A percentile compares a stretch with the other conserved stretches of the same genome.
phyloP scores from a whole-genome alignment of 1,140 invertebrate species.

The Lamellibrachia luymesi region DNA sequence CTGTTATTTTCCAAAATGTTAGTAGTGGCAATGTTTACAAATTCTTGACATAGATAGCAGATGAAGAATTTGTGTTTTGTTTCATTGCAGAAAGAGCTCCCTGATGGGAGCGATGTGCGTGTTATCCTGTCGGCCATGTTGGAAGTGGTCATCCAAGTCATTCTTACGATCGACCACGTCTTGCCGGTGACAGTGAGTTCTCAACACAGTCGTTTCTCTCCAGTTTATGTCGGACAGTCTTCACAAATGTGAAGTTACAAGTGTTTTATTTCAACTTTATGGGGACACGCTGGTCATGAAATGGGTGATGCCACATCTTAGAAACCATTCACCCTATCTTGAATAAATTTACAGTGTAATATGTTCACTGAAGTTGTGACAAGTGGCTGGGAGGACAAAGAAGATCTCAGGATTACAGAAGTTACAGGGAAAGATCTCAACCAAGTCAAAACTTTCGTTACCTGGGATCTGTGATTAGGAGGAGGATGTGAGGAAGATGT shows the following conservation, averaged over 20 bases:
- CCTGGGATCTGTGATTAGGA: too few species aligned
- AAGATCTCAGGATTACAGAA: too few species aligned
- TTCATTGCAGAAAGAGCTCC: constrained; percentile 64
- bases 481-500: too few species aligned
- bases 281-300: background rate
- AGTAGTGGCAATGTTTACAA: background rate
- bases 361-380: too few species aligned
- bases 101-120: constrained; percentile 80
- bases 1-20: too few species aligned
- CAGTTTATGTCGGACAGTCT: background rate
- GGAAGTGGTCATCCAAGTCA: constrained; percentile 80
- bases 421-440: too few species aligned
- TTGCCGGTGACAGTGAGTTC: background rate
- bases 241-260: too few species aligned
- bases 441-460: too few species aligned
- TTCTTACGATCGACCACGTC: constrained; percentile 64
- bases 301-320: background rate
- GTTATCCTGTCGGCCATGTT: constrained; percentile 76
- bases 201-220: background rate
- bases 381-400: too few species aligned
- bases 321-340: background rate
- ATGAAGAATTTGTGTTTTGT: constrained; percentile 24
- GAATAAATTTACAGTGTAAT: too few species aligned
- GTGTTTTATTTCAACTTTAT: background rate
- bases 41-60: background rate